phyloP scores from a whole-genome alignment of 2,888 invertebrate genomes.

The Crepidodera aurea region DNA sequence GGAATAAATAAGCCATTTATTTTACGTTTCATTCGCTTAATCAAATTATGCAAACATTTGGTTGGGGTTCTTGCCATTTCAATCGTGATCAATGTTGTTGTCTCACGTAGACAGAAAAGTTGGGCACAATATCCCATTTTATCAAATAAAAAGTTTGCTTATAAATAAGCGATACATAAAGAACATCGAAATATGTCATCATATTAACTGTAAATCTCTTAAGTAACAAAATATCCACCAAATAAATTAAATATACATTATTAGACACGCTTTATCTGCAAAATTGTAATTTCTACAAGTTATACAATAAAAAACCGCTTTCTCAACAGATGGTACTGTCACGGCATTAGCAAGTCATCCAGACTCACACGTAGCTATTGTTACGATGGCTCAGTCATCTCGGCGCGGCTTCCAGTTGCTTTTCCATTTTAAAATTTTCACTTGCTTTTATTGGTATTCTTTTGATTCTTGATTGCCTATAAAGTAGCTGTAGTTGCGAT shows the following conservation, averaged over 20 bases:
- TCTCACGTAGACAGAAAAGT: conserved; percentile 20
- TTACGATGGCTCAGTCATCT: conserved; percentile 54
- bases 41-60: conserved; percentile 37
- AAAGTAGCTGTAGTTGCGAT: conserved; percentile 33
- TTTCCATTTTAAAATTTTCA: conserved; percentile 43
- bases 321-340: conserved; percentile 38
- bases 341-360: conserved; percentile 52
- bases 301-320: conserved; percentile 23
- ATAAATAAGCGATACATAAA: no score
- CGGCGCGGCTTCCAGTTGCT: conserved; percentile 50
- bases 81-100: conserved; percentile 25
- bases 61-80: conserved; percentile 12
- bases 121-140: neutral
- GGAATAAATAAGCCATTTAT: conserved; percentile 59
- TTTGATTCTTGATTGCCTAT: conserved; percentile 40
- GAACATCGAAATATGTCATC: no score
- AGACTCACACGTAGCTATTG: conserved; percentile 59
- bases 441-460: conserved; percentile 41
- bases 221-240: neutral
- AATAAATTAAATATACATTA: conserved; percentile 8
- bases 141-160: conserved; percentile 12
- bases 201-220: neutral
- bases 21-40: conserved; percentile 51
- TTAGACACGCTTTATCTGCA: conserved; percentile 6
- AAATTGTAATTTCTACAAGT: neutral